A percentile compares a stretch with the other conserved stretches of the same genome.
phyloP scores from a whole-genome alignment of 2,797 vertebrate species.

The Paratrypauchen microcephalus region DNA sequence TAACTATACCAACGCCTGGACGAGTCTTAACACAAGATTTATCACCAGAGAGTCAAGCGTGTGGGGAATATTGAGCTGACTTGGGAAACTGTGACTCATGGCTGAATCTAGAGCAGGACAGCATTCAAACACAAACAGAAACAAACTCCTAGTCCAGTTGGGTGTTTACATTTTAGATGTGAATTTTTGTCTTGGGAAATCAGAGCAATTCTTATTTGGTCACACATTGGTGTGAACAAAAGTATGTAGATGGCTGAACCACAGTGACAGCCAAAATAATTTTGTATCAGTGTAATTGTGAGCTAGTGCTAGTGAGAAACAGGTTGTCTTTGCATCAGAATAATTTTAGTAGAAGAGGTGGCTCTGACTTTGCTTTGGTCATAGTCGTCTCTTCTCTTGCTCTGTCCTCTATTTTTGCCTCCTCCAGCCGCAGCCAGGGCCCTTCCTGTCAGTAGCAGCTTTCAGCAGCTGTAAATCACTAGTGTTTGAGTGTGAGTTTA shows the following conservation, averaged over 20 bases:
- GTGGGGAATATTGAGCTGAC: conserved; percentile 39
- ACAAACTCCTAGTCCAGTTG: not conserved
- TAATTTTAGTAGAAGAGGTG: not conserved
- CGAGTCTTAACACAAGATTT: conserved; percentile 6
- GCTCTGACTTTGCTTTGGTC: conserved; percentile 27
- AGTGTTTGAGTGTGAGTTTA: conserved; percentile 27
- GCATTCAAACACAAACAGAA: conserved; percentile 16
- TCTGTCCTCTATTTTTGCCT: conserved; percentile 33
- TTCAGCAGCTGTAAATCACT: conserved; percentile 62
- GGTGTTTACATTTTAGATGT: not conserved
- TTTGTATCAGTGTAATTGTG: not conserved
- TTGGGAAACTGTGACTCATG: conserved; percentile 39
- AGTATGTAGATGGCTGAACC: not conserved
- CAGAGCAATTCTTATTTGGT: no score
- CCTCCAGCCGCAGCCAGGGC: conserved; percentile 47
- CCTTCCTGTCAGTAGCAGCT: conserved; percentile 63
- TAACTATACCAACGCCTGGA: not conserved
- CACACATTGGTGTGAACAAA: not conserved
- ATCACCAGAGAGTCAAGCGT: conserved; percentile 35
- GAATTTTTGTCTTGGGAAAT: not conserved
- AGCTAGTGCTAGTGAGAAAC: not conserved
- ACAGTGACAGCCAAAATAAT: not conserved
- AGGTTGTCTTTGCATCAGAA: no score
- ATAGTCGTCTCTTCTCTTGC: not conserved
- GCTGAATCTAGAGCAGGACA: conserved; percentile 22